Conservation (phyloP, 2,113 vertebrate species). For the Illadopsis cleaveri region DNA sequence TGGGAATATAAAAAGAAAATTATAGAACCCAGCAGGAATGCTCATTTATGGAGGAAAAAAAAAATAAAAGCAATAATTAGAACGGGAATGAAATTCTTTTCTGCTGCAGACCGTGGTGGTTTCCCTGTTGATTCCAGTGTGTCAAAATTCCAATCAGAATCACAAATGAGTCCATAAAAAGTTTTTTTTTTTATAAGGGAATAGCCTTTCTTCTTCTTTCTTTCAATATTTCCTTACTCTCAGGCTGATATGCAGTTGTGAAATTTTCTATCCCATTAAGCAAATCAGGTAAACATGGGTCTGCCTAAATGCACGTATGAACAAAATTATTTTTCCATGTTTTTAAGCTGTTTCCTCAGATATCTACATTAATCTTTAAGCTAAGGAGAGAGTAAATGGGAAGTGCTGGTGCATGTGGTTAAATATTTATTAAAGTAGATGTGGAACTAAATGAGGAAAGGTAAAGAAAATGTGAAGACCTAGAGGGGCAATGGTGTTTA, state of each 20-base stretch:
- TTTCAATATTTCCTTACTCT: background rate
- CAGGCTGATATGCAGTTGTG: background rate
- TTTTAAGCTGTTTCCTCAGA: conserved; percentile 25
- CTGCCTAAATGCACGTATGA: background rate
- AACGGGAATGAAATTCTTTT: background rate
- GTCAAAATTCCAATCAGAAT: background rate
- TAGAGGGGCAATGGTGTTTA: background rate
- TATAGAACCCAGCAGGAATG: background rate
- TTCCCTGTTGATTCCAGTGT: background rate
- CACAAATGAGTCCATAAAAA: background rate
- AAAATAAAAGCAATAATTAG: background rate
- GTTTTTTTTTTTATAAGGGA: background rate
- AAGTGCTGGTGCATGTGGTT: conserved; percentile 14
- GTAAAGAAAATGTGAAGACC: conserved; percentile 63
- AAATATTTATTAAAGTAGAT: conserved; percentile 64
- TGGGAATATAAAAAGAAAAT: background rate
- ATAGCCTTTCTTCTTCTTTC: background rate
- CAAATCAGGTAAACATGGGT: background rate
- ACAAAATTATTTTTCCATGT: background rate
- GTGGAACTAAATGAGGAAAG: conserved; percentile 64
- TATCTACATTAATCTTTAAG: conserved; percentile 54
- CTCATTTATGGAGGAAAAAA: background rate
- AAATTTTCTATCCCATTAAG: conserved; percentile 27
- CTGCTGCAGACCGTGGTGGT: background rate
- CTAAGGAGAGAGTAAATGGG: conserved; percentile 32